phyloP scores from a whole-genome alignment of 2,113 vertebrate species.

The Chamaetylas fuelleborni region DNA sequence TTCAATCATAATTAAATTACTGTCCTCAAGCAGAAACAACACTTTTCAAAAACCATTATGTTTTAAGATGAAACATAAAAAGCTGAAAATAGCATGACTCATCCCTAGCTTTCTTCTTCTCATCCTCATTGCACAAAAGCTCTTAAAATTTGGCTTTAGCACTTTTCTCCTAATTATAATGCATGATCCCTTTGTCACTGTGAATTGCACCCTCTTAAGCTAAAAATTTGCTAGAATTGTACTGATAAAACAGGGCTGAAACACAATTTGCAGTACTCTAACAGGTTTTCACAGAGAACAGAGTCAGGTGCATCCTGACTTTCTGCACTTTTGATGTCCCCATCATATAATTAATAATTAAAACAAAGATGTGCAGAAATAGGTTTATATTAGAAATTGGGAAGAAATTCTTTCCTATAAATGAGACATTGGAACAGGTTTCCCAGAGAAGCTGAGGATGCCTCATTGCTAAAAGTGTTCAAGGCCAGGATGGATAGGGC shows the following conservation, averaged over 20 bases:
- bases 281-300: not conserved
- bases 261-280: not conserved
- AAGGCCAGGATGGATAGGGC: not conserved
- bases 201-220: not conserved
- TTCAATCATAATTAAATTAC: not conserved
- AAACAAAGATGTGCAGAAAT: not conserved
- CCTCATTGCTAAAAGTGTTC: not conserved
- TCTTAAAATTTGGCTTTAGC: not conserved
- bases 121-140: not conserved
- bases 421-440: not conserved
- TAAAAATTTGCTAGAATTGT: not conserved
- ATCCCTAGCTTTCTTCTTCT: not conserved
- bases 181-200: not conserved
- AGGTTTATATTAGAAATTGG: not conserved
- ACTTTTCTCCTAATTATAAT: not conserved
- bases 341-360: not conserved
- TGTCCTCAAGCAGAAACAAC: not conserved
- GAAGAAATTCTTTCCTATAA: not conserved
- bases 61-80: not conserved
- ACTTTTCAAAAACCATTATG: not conserved
- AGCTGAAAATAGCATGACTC: not conserved
- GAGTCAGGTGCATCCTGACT: not conserved
- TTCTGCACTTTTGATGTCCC: not conserved
- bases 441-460: not conserved
- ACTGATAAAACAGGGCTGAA: not conserved